Percentiles rank a stretch among this genome's conserved stretches.
These are phyloP conservation scores for Bubo bubo DNA, from an alignment of 2,113 vertebrate species.

Conservation along the genomic window DNA sequence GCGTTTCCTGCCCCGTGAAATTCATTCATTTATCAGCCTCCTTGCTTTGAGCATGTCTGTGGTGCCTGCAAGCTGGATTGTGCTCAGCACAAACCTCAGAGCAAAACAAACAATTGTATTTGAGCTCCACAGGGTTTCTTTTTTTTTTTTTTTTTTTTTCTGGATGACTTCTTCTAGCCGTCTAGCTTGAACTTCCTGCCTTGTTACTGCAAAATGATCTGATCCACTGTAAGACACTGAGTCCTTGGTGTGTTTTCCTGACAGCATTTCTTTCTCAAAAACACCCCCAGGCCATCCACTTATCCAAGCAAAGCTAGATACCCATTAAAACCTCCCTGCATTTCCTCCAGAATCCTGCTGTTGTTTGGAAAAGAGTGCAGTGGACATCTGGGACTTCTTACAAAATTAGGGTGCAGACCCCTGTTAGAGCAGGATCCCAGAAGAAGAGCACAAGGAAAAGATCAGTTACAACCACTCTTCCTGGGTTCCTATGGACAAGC, in stretches of 20 bases:
- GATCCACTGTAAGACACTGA: neutral
- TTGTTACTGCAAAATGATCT: neutral
- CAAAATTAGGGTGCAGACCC: neutral
- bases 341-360: neutral
- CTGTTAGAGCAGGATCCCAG: neutral
- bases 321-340: neutral
- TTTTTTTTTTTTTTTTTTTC: neutral
- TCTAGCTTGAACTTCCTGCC: constrained; percentile 24
- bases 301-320: neutral
- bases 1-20: neutral
- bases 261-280: neutral
- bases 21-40: neutral
- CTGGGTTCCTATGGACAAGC: neutral
- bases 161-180: neutral
- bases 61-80: neutral
- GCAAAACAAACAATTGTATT: neutral
- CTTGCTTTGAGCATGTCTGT: neutral
- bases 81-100: neutral
- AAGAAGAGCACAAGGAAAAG: neutral
- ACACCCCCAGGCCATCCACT: neutral
- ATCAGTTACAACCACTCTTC: neutral
- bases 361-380: neutral
- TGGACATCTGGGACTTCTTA: neutral
- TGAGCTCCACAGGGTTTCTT: neutral
- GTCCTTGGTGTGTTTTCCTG: neutral